Base-by-base conservation (phyloP, 2,797 vertebrate species). In the Tamandua tetradactyla region DNA sequence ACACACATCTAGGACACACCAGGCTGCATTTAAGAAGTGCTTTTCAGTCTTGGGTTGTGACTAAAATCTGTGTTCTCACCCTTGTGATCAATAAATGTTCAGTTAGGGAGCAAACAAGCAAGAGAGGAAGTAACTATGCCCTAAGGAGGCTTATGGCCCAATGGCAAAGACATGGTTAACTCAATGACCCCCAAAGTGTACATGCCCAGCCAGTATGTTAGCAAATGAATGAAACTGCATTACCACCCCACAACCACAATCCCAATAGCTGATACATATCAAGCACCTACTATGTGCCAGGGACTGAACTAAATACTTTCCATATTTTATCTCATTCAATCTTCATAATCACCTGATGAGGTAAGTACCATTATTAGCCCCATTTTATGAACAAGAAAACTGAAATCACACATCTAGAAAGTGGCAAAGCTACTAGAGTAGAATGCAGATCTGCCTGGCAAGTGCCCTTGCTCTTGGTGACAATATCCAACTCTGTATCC, bases 191-290 rank as follows among this genome's bases (percentile, higher is more conserved):
- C 81, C 75, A 8, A 42, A 30, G 44, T 20, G 7, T 72, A 3
- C 2, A 8, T 9, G 13, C 55, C 72, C 42, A 22, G 2, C 14
- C 0, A 2, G 4, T 25, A n/a, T 5, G 68, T 68, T 37, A 25
- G 14, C 23, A 25, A 74, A 86, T 61, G 59, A 75, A 61, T 86
- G 32, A 69, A 35, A 49, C 22, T 40, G 22, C 81, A 78, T 71
- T 32, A 64, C 64, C 42, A 42, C 44, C 44, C 79, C 12, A 1
- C 15, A 68, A 2, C 15, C 66, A 66, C 9, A 35, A 25, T 71
- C 74, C 32, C 49, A 35, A 42, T 2, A 35, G 84, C 37, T 20
- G 40, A 32, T 47, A 12, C 17, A 76, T 84, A 72, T 40, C n/a
- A 11, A 57, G 81, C 6, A 7, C 82, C 78, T 87, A 22, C 32